Evolutionary conservation across 2,113 vertebrate species (phyloP), one percentile per base, ranked within the genome.

Genomic region (Pithys albifrons): DNA sequence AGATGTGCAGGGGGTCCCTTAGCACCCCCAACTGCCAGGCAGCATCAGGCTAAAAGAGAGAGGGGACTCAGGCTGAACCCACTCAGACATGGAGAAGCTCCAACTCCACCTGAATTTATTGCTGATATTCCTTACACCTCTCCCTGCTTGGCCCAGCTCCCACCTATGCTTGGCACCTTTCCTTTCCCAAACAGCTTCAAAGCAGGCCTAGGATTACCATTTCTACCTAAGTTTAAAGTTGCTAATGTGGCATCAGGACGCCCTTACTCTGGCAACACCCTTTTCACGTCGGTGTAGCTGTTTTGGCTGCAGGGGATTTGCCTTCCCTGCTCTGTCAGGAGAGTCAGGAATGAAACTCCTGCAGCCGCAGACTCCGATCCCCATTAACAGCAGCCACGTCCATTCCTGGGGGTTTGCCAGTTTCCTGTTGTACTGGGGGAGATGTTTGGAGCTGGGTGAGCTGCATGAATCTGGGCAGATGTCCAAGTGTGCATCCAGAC

Each of bases 301-400:
- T 59, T 46, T 24, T 51, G 79, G 33, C 74, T 51, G 9, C 45
- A 2, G 8, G 6, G n/a, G 14, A 22, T 85, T 91, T 55, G 65
- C 19, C 29, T 43, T 80, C n/a, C 2, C 27, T 3, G 1, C 20
- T 22, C 51, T 7, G 25, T 41, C 33, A 46, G 45, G 1, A 5
- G 16, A 41, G 14, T 4, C 29, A 51, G 49, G 39, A 41, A 25
- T 8, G 35, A 37, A 75, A 33, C 0, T 0, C 1, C 45, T 1
- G 0, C 4, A 14, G n/a, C 24, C 6, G 2, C 28, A 10, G 41
- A 7, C 11, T 8, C 71, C 3, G 1, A 15, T 2, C 23, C 31
- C 45, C 0, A 0, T 15, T 39, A 13, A 7, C 7, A 27, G 46
- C 39, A 22, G 18, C 73, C 65, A 3, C 0, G 0, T 3, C 1